Evolutionary conservation across 2,113 vertebrate genomes (phyloP).

Genomic region (Ctenomys sociabilis): DNA sequence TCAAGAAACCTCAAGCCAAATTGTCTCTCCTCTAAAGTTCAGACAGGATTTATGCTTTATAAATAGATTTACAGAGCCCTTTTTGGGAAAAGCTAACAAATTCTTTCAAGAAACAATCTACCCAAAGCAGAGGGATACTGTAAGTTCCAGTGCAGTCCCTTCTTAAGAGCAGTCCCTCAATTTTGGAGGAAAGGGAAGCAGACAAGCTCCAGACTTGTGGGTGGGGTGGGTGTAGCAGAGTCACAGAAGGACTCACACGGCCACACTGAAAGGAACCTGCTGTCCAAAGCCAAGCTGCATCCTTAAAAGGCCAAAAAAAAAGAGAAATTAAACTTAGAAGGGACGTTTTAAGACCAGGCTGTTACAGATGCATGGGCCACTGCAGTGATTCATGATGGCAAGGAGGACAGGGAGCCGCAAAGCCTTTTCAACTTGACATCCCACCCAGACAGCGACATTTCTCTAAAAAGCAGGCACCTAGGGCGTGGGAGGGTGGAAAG

Average conservation of each 20-base stretch:
- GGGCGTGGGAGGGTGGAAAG: not conserved
- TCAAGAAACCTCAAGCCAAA: conserved; percentile 57
- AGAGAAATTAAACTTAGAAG: conserved; percentile 70
- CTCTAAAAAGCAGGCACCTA: not conserved
- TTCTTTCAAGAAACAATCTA: conserved; percentile 55
- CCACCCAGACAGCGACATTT: not conserved
- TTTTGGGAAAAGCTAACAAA: conserved; percentile 61
- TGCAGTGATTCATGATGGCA: conserved; percentile 41
- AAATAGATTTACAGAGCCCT: conserved; percentile 57
- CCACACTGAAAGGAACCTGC: not conserved
- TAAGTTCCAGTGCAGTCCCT: conserved; percentile 13
- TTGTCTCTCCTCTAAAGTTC: conserved; percentile 49
- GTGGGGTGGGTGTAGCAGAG: conserved; percentile 48
- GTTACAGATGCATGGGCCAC: conserved; percentile 39
- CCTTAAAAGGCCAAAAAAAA: conserved; percentile 77
- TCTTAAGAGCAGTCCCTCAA: conserved; percentile 58
- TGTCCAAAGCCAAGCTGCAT: conserved; percentile 52
- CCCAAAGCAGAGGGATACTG: not conserved
- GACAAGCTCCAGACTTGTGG: conserved; percentile 49
- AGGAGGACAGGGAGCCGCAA: not conserved
- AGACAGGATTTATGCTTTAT: conserved; percentile 61
- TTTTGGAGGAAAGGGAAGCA: conserved; percentile 62
- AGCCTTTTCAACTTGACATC: not conserved
- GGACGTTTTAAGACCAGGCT: conserved; percentile 59
- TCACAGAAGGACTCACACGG: not conserved